A percentile compares a stretch with the other conserved stretches of the same genome.
Evolutionary conservation across 2,888 invertebrate genomes (phyloP).

Genomic region (Chironomus riparius): DNA sequence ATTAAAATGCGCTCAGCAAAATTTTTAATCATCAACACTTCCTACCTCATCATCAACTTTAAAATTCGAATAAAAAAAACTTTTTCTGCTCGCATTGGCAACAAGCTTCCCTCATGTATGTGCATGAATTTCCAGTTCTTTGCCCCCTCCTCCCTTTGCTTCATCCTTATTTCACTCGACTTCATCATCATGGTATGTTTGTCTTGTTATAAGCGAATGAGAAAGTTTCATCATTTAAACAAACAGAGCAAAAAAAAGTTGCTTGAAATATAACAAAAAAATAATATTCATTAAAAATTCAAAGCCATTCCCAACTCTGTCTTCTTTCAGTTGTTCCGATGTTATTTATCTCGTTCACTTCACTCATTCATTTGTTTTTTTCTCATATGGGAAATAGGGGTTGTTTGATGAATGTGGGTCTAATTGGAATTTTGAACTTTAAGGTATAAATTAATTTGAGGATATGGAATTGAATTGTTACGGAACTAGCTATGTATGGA

Average conservation of each 20-base stretch:
- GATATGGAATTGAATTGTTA: neutral
- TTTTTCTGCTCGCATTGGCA: neutral
- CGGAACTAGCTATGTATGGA: no score
- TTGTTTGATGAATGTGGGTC: no score
- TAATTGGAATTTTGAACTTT: no score
- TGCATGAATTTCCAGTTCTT: neutral
- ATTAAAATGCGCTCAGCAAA: no score
- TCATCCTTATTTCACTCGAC: neutral
- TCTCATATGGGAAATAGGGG: neutral
- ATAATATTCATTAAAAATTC: constrained; percentile 22
- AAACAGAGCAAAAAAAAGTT: neutral
- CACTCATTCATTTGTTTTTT: neutral
- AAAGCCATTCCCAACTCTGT: constrained; percentile 4
- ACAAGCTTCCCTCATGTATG: neutral
- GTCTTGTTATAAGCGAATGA: neutral
- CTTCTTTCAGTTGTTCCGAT: neutral
- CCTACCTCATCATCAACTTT: no score
- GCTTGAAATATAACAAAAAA: neutral
- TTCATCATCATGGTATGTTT: neutral
- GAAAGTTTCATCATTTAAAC: constrained; percentile 16
- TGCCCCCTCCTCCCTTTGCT: neutral
- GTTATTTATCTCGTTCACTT: neutral
- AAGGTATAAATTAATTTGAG: no score
- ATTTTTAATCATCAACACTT: no score
- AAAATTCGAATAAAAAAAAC: neutral